Percentiles rank a stretch among this genome's conserved stretches.
Conservation (phyloP, 2,888 invertebrate genomes). For the Pinctada fucata region DNA sequence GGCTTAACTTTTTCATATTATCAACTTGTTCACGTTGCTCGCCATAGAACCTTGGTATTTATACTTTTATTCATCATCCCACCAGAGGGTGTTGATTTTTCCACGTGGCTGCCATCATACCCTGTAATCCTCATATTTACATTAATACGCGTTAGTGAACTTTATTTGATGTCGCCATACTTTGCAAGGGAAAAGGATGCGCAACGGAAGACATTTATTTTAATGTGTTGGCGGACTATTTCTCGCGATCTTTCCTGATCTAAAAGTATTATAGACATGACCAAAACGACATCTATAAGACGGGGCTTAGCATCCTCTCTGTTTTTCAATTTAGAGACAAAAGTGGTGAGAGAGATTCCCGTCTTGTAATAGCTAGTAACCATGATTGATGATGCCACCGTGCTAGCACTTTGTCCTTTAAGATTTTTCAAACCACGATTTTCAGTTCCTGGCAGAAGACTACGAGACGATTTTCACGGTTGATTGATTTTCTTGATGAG, state of each 20-base stretch:
- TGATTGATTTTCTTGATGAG: constrained; percentile 29
- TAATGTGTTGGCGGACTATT: background rate
- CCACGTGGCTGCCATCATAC: background rate
- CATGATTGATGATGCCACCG: constrained; percentile 22
- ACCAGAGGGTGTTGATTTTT: background rate
- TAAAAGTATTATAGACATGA: background rate
- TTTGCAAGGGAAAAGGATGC: background rate
- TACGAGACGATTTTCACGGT: constrained; percentile 13
- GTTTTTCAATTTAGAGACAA: constrained; percentile 1
- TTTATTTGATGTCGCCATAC: background rate
- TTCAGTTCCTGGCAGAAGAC: background rate
- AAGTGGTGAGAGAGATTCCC: background rate
- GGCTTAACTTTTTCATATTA: background rate
- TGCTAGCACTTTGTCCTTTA: constrained; percentile 9
- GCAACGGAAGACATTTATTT: constrained; percentile 6
- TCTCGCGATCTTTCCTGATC: background rate
- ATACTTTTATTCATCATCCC: background rate
- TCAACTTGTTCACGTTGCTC: background rate
- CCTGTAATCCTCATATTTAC: background rate
- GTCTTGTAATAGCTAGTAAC: background rate
- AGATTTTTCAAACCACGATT: constrained; percentile 5
- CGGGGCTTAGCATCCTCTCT: background rate
- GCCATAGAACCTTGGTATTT: background rate
- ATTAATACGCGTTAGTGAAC: background rate
- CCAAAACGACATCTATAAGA: background rate